Conservation (phyloP, 1,140 invertebrate species). For the Trachelipus rathkii region DNA sequence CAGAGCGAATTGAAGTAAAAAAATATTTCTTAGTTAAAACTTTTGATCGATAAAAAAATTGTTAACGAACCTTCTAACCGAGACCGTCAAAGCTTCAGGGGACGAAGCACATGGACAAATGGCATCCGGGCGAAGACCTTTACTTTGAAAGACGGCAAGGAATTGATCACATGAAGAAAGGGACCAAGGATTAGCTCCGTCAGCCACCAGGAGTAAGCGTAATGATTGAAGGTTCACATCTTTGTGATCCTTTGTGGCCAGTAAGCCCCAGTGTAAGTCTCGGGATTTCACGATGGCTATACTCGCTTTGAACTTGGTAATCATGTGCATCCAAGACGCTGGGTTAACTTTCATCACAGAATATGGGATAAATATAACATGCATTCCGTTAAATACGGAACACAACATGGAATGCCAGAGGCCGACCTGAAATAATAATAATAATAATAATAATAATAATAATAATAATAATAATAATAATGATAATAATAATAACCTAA, state of each 20-base stretch:
- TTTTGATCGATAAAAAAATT: too few species aligned
- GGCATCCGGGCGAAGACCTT: constrained; percentile 88
- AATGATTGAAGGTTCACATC: constrained; percentile 89
- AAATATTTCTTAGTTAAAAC: too few species aligned
- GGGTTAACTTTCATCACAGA: constrained; percentile 98
- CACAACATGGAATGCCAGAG: constrained; percentile 95
- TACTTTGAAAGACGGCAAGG: constrained; percentile 69
- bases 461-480: too few species aligned
- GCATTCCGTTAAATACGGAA: constrained; percentile 96
- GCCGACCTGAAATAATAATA: constrained; percentile 56
- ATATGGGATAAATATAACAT: constrained; percentile 98
- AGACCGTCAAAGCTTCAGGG: constrained; percentile 92
- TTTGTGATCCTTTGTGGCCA: constrained; percentile 96
- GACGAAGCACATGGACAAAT: constrained; percentile 97
- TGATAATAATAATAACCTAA: too few species aligned
- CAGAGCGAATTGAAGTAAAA: too few species aligned
- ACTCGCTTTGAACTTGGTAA: constrained; percentile 95
- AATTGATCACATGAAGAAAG: constrained; percentile 99
- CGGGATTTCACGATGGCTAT: constrained; percentile 97
- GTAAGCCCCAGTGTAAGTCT: constrained; percentile 95
- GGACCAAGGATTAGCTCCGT: constrained; percentile 96
- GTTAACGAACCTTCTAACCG: constrained; percentile 66
- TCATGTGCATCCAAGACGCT: constrained; percentile 99
- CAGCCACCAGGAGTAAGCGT: constrained; percentile 90
- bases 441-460: background rate